Conservation (phyloP, 2,888 invertebrate species). For the Ormyrus pomaceus region DNA sequence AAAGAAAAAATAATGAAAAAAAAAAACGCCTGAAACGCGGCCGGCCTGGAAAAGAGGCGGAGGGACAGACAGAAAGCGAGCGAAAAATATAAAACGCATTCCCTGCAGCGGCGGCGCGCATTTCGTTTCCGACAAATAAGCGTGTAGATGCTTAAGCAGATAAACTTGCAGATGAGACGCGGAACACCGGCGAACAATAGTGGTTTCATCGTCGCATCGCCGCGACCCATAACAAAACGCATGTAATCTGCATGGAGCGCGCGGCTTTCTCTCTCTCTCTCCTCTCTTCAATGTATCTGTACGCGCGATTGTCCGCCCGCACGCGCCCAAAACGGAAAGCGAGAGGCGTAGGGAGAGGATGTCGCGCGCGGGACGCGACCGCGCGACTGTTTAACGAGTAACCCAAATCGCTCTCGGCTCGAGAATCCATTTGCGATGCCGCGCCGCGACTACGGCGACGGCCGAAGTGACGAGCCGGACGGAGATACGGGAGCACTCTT, state of each 20-base stretch:
- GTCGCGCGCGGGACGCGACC: constrained; percentile 1
- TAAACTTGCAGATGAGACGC: constrained; percentile 57
- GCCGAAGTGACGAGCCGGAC: constrained; percentile 27
- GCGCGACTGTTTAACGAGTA: constrained; percentile 52
- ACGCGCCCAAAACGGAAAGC: constrained; percentile 24
- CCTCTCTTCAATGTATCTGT: not conserved
- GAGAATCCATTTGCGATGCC: constrained; percentile 44
- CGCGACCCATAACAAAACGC: constrained; percentile 54
- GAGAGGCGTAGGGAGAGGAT: not conserved
- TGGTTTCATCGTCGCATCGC: constrained; percentile 50
- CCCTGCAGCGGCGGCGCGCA: constrained; percentile 13
- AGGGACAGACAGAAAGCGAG: not conserved
- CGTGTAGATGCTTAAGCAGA: constrained; percentile 56
- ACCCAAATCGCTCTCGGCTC: constrained; percentile 44
- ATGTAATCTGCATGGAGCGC: constrained; percentile 54
- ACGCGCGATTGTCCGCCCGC: not conserved
- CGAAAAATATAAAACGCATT: constrained; percentile 28
- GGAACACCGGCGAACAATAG: constrained; percentile 45
- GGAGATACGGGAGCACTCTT: not conserved
- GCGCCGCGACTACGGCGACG: not conserved
- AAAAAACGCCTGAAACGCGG: not conserved
- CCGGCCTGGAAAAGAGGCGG: constrained; percentile 2
- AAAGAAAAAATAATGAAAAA: constrained; percentile 14
- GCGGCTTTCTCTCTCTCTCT: constrained; percentile 8
- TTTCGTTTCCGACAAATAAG: constrained; percentile 52